Evolutionary conservation across 1,140 invertebrate species (phyloP).

Genomic region (Drusus annulatus): DNA sequence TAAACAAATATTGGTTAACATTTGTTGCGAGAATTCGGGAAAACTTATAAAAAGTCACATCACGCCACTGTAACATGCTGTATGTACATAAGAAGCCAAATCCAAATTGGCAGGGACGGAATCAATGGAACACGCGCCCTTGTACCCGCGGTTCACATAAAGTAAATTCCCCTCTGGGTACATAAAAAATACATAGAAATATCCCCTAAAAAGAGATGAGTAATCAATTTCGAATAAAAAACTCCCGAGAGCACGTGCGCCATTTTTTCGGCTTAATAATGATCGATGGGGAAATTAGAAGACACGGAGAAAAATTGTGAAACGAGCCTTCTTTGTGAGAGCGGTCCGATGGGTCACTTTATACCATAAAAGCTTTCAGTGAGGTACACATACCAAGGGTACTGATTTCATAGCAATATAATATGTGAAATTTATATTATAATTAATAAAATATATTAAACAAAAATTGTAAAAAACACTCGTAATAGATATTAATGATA

Average conservation of each 20-base stretch:
- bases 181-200: constrained; percentile 36
- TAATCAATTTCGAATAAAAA: constrained; percentile 39
- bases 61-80: too few species aligned
- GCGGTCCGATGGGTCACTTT: neutral
- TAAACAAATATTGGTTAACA: too few species aligned
- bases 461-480: too few species aligned
- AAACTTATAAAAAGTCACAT: too few species aligned
- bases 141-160: neutral
- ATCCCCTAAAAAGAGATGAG: constrained; percentile 23
- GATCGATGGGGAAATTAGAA: constrained; percentile 6
- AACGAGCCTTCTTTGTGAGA: neutral
- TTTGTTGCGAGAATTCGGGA: too few species aligned
- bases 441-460: too few species aligned
- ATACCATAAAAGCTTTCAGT: neutral
- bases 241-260: constrained; percentile 38
- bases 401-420: too few species aligned
- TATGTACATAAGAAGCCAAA: too few species aligned
- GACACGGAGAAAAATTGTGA: constrained; percentile 6
- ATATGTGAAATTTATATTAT: too few species aligned
- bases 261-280: constrained; percentile 48
- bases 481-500: too few species aligned
- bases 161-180: constrained; percentile 5
- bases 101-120: neutral
- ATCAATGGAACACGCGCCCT: constrained; percentile 3
- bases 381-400: too few species aligned